phyloP scores from a whole-genome alignment of 2,113 vertebrate species.

The Eurystomus gularis region DNA sequence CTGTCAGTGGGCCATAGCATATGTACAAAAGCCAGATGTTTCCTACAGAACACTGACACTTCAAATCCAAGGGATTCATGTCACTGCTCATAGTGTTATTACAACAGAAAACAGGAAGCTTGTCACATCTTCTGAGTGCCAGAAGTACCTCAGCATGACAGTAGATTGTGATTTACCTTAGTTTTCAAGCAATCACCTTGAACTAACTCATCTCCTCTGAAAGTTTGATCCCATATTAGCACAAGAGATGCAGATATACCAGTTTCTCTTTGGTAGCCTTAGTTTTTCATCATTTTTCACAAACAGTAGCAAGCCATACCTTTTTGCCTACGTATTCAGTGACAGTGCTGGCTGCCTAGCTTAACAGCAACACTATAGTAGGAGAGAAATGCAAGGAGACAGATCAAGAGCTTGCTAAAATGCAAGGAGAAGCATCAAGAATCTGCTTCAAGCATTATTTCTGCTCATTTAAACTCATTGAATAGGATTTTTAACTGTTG shows the following conservation, averaged over 20 bases:
- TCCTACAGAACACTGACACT: conserved; percentile 39
- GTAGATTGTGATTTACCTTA: background rate
- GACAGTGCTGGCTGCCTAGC: background rate
- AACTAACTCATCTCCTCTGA: background rate
- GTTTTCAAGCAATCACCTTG: background rate
- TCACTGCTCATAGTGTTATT: conserved; percentile 52
- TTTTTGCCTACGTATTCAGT: background rate
- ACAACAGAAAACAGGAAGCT: background rate
- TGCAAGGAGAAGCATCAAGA: background rate
- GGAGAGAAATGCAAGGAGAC: background rate
- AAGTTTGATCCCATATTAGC: background rate
- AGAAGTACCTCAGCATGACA: background rate
- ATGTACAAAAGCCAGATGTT: conserved; percentile 35
- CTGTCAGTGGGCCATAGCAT: background rate
- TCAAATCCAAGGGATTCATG: conserved; percentile 49
- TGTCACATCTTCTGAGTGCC: background rate
- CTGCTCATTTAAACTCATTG: background rate
- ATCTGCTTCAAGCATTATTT: background rate
- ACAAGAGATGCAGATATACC: background rate
- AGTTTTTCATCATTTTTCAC: background rate
- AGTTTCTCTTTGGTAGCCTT: background rate
- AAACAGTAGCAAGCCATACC: background rate
- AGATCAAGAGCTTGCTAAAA: background rate
- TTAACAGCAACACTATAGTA: background rate
- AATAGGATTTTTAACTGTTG: background rate